Conservation (phyloP, 1,140 invertebrate genomes). For the Brachionus sp. region DNA sequence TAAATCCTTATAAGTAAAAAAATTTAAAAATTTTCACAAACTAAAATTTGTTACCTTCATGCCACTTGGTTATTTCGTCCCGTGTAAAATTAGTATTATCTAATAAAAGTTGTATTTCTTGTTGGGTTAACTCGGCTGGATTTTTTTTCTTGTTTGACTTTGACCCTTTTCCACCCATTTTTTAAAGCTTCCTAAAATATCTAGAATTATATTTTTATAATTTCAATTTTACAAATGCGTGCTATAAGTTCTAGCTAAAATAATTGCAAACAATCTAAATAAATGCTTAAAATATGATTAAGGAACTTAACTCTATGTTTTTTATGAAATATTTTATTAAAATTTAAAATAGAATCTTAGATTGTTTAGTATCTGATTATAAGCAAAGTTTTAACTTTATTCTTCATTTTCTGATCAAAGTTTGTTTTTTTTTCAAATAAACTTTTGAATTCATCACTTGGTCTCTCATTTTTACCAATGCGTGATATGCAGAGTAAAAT, state of each 20-base stretch:
- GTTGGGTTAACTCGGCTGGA: constrained; percentile 47
- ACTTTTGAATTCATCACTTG: no score
- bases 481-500: no score
- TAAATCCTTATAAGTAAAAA: neutral
- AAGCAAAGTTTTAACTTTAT: neutral
- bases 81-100: constrained; percentile 59
- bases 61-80: constrained; percentile 60
- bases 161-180: constrained; percentile 21
- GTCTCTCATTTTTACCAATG: no score
- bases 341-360: neutral
- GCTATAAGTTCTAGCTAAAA: neutral
- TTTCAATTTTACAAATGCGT: neutral
- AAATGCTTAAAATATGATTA: neutral
- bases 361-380: neutral
- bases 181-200: neutral
- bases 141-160: constrained; percentile 19
- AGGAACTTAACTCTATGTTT: neutral
- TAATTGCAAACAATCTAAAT: neutral
- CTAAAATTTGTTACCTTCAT: constrained; percentile 50
- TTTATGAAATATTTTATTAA: constrained; percentile 13
- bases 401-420: neutral
- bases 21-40: neutral
- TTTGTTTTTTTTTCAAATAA: neutral
- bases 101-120: constrained; percentile 58
- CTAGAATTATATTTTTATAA: neutral